A percentile compares a stretch with the other conserved stretches of the same genome.
Evolutionary conservation across 2,888 invertebrate genomes (phyloP).

Genomic region (Leucophora obtusa): DNA sequence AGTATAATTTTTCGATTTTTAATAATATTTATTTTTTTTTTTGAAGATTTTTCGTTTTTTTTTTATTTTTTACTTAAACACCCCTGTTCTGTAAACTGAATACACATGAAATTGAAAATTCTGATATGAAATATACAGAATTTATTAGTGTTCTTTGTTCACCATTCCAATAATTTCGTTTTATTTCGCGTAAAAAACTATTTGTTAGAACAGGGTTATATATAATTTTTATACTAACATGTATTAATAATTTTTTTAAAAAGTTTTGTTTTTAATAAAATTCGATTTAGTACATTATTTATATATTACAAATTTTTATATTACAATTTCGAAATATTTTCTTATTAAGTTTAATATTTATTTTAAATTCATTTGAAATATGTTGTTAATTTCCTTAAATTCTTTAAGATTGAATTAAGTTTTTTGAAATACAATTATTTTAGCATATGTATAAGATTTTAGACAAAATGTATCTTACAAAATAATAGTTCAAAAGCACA

Average conservation of each 20-base stretch:
- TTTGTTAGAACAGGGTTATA: neutral
- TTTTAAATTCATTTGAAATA: conserved; percentile 1
- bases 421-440: neutral
- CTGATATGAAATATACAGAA: no score
- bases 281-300: conserved; percentile 7
- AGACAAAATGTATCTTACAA: neutral
- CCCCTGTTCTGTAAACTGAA: no score
- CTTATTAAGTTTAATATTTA: neutral
- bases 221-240: neutral
- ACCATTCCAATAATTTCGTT: no score
- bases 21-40: neutral
- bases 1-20: neutral
- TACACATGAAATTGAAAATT: no score
- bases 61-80: neutral
- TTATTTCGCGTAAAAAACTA: no score
- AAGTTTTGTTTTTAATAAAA: neutral
- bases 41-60: neutral
- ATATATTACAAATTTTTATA: neutral
- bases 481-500: no score
- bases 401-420: no score
- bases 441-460: neutral
- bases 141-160: no score
- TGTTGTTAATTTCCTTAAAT: neutral
- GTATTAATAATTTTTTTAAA: neutral
- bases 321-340: neutral